Evolutionary conservation across 2,888 invertebrate genomes (phyloP).

Genomic region (Eupeodes latifasciatus): DNA sequence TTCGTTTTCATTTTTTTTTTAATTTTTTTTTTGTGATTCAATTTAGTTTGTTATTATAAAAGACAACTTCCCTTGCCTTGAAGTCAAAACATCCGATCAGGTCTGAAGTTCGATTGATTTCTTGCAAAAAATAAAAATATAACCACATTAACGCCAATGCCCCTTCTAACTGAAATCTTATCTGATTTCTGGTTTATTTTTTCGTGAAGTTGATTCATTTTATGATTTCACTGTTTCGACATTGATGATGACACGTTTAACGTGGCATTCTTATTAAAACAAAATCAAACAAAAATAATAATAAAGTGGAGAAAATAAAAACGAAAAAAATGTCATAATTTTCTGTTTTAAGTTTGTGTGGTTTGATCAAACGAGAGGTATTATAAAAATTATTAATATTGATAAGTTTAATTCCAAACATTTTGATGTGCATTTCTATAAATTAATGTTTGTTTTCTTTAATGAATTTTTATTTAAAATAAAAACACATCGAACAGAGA

Average conservation of each 20-base stretch:
- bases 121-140: conserved; percentile 7
- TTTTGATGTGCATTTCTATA: not conserved
- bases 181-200: conserved; percentile 19
- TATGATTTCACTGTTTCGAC: conserved; percentile 25
- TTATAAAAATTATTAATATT: not conserved
- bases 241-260: conserved; percentile 13
- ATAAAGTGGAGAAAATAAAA: not conserved
- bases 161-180: conserved; percentile 42
- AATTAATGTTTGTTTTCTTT: no score
- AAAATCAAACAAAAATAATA: not conserved
- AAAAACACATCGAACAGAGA: no score
- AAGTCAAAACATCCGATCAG: conserved; percentile 62
- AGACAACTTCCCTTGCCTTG: conserved; percentile 32
- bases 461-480: no score
- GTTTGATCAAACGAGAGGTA: not conserved
- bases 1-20: no score
- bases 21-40: not conserved
- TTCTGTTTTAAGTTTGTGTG: not conserved
- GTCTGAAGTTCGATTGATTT: conserved; percentile 52
- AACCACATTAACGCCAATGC: conserved; percentile 36
- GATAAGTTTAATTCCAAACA: not conserved
- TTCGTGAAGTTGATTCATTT: conserved; percentile 37
- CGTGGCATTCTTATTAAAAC: not conserved
- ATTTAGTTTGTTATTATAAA: conserved; percentile 35
- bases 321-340: not conserved